Evolutionary conservation across 2,888 invertebrate species (phyloP).

Genomic region (Epicampocera succincta): DNA sequence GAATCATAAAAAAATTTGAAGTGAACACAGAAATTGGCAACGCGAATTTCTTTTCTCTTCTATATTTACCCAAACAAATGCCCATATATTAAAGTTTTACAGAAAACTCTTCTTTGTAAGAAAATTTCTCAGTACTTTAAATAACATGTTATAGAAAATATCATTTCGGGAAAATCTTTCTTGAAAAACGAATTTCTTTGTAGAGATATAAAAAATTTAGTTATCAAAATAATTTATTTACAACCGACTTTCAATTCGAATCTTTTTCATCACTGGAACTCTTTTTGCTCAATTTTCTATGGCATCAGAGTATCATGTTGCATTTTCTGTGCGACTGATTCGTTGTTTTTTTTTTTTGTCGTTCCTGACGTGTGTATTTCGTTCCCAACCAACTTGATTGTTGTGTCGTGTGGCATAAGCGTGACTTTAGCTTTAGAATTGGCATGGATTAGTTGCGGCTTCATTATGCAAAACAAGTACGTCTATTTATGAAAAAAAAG

Average conservation of each 20-base stretch:
- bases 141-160: no score
- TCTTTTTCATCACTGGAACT: constrained; percentile 46
- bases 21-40: no score
- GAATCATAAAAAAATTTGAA: no score
- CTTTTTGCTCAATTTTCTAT: constrained; percentile 4
- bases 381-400: constrained; percentile 41
- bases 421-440: constrained; percentile 66
- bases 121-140: no score
- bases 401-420: constrained; percentile 70
- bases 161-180: no score
- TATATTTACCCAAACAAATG: no score
- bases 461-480: constrained; percentile 61
- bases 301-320: constrained; percentile 47
- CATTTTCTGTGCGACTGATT: constrained; percentile 29
- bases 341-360: constrained; percentile 11
- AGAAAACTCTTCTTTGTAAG: no score
- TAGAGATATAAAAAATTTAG: no score
- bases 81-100: no score
- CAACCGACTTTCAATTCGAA: neutral
- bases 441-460: constrained; percentile 60
- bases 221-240: neutral
- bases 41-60: no score
- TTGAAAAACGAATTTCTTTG: no score
- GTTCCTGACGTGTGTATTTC: neutral
- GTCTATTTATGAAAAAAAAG: constrained; percentile 43